Evolutionary conservation across 2,797 vertebrate genomes (phyloP).

Genomic region (Propithecus perrieri): DNA sequence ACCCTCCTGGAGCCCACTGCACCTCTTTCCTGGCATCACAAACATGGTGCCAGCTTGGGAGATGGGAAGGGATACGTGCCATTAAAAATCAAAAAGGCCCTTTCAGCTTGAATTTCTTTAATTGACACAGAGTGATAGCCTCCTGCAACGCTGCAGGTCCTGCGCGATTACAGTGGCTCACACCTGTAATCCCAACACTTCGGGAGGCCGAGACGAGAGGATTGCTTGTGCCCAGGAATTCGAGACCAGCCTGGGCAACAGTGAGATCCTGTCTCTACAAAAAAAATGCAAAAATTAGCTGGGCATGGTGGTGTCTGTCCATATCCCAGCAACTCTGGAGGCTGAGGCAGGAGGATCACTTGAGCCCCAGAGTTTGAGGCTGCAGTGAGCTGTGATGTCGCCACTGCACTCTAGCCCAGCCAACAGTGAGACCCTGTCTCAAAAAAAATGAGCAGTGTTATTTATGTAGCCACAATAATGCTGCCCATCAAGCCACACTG

Average conservation of each 20-base stretch:
- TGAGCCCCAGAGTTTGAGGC: too few relatives aligned
- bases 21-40: not conserved
- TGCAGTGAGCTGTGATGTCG: too few relatives aligned
- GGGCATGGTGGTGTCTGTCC: too few relatives aligned
- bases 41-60: not conserved
- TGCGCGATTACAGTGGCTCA: not conserved
- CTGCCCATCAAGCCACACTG: not conserved
- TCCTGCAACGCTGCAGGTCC: not conserved
- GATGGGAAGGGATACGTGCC: not conserved
- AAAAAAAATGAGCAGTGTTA: not conserved
- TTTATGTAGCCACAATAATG: not conserved
- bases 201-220: not conserved
- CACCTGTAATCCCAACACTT: not conserved
- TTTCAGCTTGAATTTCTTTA: slow-evolving; percentile 1
- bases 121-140: not conserved
- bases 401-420: too few relatives aligned
- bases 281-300: not conserved
- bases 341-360: too few relatives aligned
- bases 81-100: not conserved
- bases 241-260: not conserved
- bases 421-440: not conserved
- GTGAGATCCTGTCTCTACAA: not conserved
- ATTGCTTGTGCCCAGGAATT: not conserved
- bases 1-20: not conserved
- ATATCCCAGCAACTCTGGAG: not conserved